Conservation (phyloP, 2,888 invertebrate genomes). For the Andrena dorsata region DNA sequence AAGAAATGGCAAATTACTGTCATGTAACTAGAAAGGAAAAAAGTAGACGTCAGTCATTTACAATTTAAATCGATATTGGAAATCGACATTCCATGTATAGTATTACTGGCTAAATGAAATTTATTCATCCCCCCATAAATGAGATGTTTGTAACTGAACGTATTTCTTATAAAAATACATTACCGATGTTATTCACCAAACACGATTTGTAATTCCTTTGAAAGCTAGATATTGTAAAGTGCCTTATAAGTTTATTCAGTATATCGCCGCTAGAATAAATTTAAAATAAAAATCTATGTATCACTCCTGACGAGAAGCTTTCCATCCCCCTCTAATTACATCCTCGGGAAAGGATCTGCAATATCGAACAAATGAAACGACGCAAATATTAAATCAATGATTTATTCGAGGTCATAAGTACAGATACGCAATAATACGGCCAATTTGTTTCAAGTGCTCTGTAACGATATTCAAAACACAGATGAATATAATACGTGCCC, state of each 20-base stretch:
- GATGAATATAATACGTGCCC: slow-evolving; percentile 1
- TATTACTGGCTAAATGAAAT: slow-evolving; percentile 11
- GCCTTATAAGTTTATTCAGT: slow-evolving; percentile 40
- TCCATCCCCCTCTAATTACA: neutral
- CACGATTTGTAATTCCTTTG: slow-evolving; percentile 38
- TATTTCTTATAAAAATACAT: slow-evolving; percentile 25
- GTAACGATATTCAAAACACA: slow-evolving; percentile 12
- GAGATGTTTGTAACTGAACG: slow-evolving; percentile 28
- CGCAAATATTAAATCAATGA: slow-evolving; percentile 1
- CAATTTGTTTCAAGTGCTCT: slow-evolving; percentile 10
- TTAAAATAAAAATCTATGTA: slow-evolving; percentile 29
- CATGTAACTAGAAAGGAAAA: neutral
- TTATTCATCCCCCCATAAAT: slow-evolving; percentile 20
- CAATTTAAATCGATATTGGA: slow-evolving; percentile 9
- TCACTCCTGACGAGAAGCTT: neutral
- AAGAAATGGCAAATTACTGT: slow-evolving; percentile 25
- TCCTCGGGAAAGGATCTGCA: neutral
- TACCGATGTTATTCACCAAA: slow-evolving; percentile 10
- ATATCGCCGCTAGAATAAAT: slow-evolving; percentile 53
- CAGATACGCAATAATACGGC: slow-evolving; percentile 27
- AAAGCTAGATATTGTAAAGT: slow-evolving; percentile 48
- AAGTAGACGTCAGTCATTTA: neutral
- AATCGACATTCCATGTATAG: slow-evolving; percentile 52
- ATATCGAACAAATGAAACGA: neutral
- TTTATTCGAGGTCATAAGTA: slow-evolving; percentile 47